Conservation (phyloP, 2,797 vertebrate species). For the Cirrhinus molitorella region DNA sequence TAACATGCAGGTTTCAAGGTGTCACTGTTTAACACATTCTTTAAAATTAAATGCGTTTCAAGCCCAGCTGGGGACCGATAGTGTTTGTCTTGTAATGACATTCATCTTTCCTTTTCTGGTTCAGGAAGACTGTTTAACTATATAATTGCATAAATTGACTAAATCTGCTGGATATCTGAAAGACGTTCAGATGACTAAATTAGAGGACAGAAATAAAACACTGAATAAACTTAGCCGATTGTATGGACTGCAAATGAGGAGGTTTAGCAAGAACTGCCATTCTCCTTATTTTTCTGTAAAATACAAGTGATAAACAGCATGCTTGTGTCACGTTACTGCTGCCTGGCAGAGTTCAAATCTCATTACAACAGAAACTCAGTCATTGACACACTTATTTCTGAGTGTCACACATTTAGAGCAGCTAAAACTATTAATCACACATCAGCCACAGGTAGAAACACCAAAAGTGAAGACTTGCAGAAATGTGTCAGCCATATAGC, state of each 20-base stretch:
- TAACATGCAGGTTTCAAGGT: background rate
- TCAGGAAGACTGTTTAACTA: background rate
- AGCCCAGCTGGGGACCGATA: background rate
- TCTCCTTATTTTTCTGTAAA: background rate
- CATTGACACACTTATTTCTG: background rate
- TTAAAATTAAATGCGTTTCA: constrained; percentile 10
- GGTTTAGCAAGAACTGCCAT: background rate
- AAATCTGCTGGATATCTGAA: background rate
- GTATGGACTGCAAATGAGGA: background rate
- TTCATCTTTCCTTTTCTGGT: background rate
- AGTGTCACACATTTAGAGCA: background rate
- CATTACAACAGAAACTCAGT: background rate
- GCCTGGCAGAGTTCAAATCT: background rate
- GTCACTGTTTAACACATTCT: background rate
- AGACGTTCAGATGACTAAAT: background rate
- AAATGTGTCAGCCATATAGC: background rate
- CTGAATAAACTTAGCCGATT: background rate
- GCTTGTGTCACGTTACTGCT: background rate
- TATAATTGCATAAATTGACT: background rate
- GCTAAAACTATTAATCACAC: background rate
- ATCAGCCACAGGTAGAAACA: background rate
- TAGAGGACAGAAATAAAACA: background rate
- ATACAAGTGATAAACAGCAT: background rate
- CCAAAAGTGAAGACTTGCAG: background rate
- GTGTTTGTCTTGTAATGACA: background rate